A percentile compares a stretch with the other conserved stretches of the same genome.
Evolutionary conservation across 2,888 invertebrate genomes (phyloP).

Genomic region (Synanthedon andrenaeformis): DNA sequence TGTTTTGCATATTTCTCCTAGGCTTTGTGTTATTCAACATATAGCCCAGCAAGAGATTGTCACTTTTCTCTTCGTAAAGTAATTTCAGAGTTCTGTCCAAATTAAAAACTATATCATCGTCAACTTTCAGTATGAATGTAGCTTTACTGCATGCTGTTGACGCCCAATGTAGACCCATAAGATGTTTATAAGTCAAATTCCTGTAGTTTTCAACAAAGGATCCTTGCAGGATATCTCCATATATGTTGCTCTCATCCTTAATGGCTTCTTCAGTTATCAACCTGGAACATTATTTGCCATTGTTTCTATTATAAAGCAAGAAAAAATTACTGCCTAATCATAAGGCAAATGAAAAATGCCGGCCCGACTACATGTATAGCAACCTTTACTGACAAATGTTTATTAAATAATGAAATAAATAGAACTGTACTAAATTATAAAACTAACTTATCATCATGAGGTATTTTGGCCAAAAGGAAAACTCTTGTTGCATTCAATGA

Average conservation of each 20-base stretch:
- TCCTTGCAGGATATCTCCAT: slow-evolving; percentile 80
- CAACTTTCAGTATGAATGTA: slow-evolving; percentile 80
- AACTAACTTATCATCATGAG: slow-evolving; percentile 53
- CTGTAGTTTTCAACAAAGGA: slow-evolving; percentile 81
- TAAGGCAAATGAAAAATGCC: too few species aligned
- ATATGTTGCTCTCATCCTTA: slow-evolving; percentile 71
- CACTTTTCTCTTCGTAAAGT: slow-evolving; percentile 15
- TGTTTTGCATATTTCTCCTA: slow-evolving; percentile 75
- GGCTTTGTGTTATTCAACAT: slow-evolving; percentile 74
- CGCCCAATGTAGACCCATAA: slow-evolving; percentile 85
- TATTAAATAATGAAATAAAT: background rate
- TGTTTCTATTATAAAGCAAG: background rate
- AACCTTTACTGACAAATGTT: background rate
- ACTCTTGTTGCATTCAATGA: slow-evolving; percentile 73
- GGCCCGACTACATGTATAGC: too few species aligned
- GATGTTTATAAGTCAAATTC: slow-evolving; percentile 85
- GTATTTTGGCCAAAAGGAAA: slow-evolving; percentile 76
- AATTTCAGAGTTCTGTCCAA: slow-evolving; percentile 59
- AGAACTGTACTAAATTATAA: background rate
- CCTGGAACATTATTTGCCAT: slow-evolving; percentile 22
- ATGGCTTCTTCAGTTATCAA: slow-evolving; percentile 68
- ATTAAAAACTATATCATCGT: slow-evolving; percentile 84
- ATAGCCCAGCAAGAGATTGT: slow-evolving; percentile 72
- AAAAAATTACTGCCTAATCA: too few species aligned
- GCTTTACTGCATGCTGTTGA: slow-evolving; percentile 70